phyloP scores from a whole-genome alignment of 1,140 invertebrate genomes.

The Platyura marginata region DNA sequence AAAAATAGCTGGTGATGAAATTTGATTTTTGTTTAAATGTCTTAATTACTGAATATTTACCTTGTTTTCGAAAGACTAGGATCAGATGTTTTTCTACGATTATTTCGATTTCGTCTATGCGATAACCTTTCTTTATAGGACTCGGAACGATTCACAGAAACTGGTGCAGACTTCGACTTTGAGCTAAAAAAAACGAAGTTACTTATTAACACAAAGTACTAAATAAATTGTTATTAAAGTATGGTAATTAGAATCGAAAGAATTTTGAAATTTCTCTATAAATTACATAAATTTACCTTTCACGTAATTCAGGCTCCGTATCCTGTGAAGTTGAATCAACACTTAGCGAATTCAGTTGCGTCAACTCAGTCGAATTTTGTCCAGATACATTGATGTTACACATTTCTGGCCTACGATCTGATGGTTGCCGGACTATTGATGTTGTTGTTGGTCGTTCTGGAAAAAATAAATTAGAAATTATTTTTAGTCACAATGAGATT shows the following conservation, averaged over 20 bases:
- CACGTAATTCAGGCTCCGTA: conserved; percentile 3
- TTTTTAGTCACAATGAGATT: too few species aligned
- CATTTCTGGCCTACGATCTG: conserved; percentile 18
- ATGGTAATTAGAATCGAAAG: too few species aligned
- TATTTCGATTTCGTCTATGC: conserved; percentile 40
- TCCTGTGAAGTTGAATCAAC: conserved; percentile 9
- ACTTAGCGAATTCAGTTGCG: conserved; percentile 10
- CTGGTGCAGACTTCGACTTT: conserved; percentile 12
- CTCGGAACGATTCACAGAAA: conserved; percentile 23
- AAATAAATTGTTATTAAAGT: too few species aligned
- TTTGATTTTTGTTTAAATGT: neutral
- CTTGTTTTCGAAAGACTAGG: conserved; percentile 52
- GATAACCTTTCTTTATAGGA: conserved; percentile 26
- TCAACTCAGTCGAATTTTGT: conserved; percentile 1
- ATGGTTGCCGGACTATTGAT: conserved; percentile 20
- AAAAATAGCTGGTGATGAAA: too few species aligned
- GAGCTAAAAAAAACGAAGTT: conserved; percentile 1
- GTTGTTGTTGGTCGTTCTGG: conserved; percentile 16
- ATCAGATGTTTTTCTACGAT: conserved; percentile 52
- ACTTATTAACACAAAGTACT: too few species aligned
- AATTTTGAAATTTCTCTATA: too few species aligned
- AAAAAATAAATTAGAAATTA: too few species aligned
- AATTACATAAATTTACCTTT: conserved; percentile 1
- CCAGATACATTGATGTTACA: conserved; percentile 3
- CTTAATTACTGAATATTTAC: conserved; percentile 24